phyloP scores from a whole-genome alignment of 2,888 invertebrate genomes.

The Therioaphis trifolii region DNA sequence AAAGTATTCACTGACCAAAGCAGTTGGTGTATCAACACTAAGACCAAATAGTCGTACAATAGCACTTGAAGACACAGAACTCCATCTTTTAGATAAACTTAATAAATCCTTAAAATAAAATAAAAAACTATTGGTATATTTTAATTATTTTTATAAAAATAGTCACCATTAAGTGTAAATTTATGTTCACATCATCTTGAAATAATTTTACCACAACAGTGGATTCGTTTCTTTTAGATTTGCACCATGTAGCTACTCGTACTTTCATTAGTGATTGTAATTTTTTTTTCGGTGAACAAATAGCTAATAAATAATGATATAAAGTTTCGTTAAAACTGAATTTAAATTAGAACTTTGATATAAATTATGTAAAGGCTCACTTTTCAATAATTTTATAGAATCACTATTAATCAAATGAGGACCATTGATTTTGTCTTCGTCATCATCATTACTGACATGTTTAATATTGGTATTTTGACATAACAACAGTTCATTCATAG shows the following conservation, averaged over 20 bases:
- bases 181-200: slow-evolving; percentile 58
- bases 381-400: slow-evolving; percentile 51
- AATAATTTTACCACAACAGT: slow-evolving; percentile 60
- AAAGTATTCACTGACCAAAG: slow-evolving; percentile 85
- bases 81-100: slow-evolving; percentile 82
- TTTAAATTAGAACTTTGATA: neutral
- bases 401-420: slow-evolving; percentile 59
- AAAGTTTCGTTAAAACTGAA: neutral
- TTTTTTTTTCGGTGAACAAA: slow-evolving; percentile 56
- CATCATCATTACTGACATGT: slow-evolving; percentile 47
- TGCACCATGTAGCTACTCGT: slow-evolving; percentile 51
- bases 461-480: slow-evolving; percentile 56
- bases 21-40: slow-evolving; percentile 80
- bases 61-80: slow-evolving; percentile 80
- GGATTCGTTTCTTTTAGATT: slow-evolving; percentile 56
- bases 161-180: slow-evolving; percentile 53
- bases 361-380: slow-evolving; percentile 6
- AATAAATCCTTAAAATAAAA: slow-evolving; percentile 79
- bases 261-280: slow-evolving; percentile 57
- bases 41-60: slow-evolving; percentile 83
- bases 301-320: slow-evolving; percentile 26
- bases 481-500: slow-evolving; percentile 59
- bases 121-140: slow-evolving; percentile 22
- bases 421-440: slow-evolving; percentile 55
- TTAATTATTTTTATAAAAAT: slow-evolving; percentile 26